Percentiles rank a stretch among this genome's conserved stretches.
Conservation (phyloP, 2,113 vertebrate species). For the Galbula dea region DNA sequence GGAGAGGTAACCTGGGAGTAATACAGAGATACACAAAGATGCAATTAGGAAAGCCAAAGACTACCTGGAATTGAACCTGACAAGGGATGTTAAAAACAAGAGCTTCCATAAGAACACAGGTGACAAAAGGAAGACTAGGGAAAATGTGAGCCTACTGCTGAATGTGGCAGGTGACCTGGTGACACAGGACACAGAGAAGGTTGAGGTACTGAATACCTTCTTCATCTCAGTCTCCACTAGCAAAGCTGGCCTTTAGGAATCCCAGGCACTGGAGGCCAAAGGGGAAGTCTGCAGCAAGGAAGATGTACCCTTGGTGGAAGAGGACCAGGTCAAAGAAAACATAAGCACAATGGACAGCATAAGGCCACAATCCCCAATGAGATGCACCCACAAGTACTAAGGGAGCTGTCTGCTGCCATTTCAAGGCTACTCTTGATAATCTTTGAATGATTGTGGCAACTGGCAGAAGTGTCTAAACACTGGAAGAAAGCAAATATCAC, state of each 20-base stretch:
- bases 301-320: not conserved
- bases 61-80: not conserved
- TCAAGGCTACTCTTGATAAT: not conserved
- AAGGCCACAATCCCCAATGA: not conserved
- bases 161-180: not conserved
- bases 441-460: not conserved
- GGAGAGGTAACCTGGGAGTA: not conserved
- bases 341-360: not conserved
- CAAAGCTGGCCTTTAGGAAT: not conserved
- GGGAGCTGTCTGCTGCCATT: not conserved
- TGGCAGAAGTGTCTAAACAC: not conserved
- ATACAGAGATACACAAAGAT: not conserved
- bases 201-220: not conserved
- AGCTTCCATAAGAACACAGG: not conserved
- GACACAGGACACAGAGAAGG: not conserved
- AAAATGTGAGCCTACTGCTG: not conserved
- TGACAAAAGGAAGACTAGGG: not conserved
- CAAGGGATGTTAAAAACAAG: not conserved
- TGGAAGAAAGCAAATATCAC: not conserved
- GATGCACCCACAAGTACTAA: not conserved
- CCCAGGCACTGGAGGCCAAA: not conserved
- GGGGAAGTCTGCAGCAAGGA: not conserved
- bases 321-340: not conserved
- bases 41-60: not conserved
- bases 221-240: not conserved